Evolutionary conservation across 2,888 invertebrate genomes (phyloP), one percentile per base, ranked within the genome.

Genomic region (Glomeris marginata): DNA sequence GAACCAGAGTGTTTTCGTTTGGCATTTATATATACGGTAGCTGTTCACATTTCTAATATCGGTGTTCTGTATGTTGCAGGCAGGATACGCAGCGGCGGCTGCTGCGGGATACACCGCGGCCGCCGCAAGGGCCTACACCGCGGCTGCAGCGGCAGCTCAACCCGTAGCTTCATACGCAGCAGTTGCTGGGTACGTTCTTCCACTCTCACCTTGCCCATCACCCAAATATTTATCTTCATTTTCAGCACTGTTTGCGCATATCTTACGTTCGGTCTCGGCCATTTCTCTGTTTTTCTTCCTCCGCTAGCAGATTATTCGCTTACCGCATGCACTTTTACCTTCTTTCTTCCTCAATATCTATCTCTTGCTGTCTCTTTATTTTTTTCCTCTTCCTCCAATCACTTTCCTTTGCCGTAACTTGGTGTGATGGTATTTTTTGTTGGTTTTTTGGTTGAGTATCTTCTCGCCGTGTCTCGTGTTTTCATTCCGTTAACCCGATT

Each of bases 91-190:
- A 46, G 58, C 59, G 38, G 59, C 58, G 35, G 58, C 58, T 36
- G 57, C 58, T 21, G 57, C 62, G 33, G 62, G 61, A 41, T 61
- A 62, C 48, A 61, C 62, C 40, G 61, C 60, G 33, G 62, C 62
- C 37, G 62, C 61, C 11, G 62, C 61, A 34, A 52, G 61, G 49
- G 59, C 58, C 45, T 62, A 62, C 52, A 61, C 61, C 38, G 61
- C 62, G n/a, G 61, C 61, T 22, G 62, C 62, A 4, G 62, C 62
- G 10, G 62, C 62, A 49, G 63, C 61, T 18, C 61, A 61, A 42
- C 59, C 60, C 20, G 58, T 57, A 13, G 58, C 57, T n/a, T 57
- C 59, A 10, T 59, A 59, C 52, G 58, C 60, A 41, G 57, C 58
- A 38, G 59, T 60, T 2, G 60, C 60, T 15, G 58, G 58, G 55